These are phyloP conservation scores for Coptotermes formosanus DNA, from an alignment of 1,140 invertebrate genomes.

Conservation along the genomic window DNA sequence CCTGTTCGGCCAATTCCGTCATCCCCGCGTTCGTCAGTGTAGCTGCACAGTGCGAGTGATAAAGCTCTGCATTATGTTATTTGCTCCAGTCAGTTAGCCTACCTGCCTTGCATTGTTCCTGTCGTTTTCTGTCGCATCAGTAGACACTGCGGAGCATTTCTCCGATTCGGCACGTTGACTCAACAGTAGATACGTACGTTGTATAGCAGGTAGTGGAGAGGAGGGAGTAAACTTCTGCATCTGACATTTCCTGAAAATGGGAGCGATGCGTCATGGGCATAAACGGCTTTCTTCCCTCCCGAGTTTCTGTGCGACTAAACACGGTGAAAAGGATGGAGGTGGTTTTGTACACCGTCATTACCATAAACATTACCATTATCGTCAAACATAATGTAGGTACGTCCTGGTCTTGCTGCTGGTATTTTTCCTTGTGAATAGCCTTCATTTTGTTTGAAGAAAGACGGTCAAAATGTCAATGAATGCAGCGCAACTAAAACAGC, in stretches of 20 bases:
- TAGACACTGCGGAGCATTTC: too few species aligned
- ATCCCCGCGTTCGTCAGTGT: too few species aligned
- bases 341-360: not conserved
- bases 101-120: too few species aligned
- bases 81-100: too few species aligned
- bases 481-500: not conserved
- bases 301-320: conserved; percentile 4
- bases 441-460: conserved; percentile 12
- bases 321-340: not conserved
- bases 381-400: too few species aligned
- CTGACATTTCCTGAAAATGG: conserved; percentile 15
- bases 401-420: not conserved
- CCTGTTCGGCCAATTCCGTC: too few species aligned
- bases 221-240: not conserved
- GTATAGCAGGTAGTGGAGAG: too few species aligned
- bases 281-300: not conserved
- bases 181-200: too few species aligned
- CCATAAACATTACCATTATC: not conserved
- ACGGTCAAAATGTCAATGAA: not conserved
- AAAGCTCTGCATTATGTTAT: too few species aligned
- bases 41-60: too few species aligned
- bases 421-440: conserved; percentile 11
- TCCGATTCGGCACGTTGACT: too few species aligned
- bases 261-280: not conserved
- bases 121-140: too few species aligned